These are phyloP conservation scores for Eupithecia tripunctaria DNA, from an alignment of 2,888 invertebrate genomes.

Conservation along the genomic window DNA sequence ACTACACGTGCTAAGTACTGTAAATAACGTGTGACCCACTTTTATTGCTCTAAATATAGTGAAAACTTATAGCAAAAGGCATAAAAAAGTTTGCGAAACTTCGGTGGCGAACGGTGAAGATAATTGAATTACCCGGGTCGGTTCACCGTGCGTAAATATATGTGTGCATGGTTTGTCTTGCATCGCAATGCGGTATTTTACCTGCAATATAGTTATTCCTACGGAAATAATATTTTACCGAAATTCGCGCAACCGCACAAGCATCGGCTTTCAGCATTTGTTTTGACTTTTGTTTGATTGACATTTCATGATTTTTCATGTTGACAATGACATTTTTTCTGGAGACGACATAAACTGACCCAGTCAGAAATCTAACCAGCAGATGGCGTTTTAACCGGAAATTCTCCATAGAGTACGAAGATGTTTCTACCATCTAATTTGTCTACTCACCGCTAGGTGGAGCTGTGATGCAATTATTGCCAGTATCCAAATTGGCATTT, in stretches of 20 bases:
- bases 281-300: slow-evolving; percentile 10
- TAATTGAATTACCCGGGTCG: slow-evolving; percentile 59
- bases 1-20: slow-evolving; percentile 31
- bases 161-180: slow-evolving; percentile 56
- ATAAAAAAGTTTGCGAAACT: slow-evolving; percentile 38
- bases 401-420: not conserved
- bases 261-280: slow-evolving; percentile 54
- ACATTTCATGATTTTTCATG: not conserved
- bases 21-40: slow-evolving; percentile 44
- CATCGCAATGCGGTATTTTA: slow-evolving; percentile 82
- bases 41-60: slow-evolving; percentile 48
- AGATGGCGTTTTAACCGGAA: not conserved
- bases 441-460: slow-evolving; percentile 14
- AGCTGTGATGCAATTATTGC: slow-evolving; percentile 54
- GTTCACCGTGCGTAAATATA: slow-evolving; percentile 49
- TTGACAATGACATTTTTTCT: not conserved
- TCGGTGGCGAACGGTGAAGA: slow-evolving; percentile 37
- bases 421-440: slow-evolving; percentile 4
- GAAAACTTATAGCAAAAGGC: slow-evolving; percentile 42
- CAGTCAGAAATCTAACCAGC: not conserved
- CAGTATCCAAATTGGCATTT: slow-evolving; percentile 51
- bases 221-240: slow-evolving; percentile 61
- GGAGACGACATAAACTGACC: not conserved
- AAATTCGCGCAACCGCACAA: slow-evolving; percentile 50
- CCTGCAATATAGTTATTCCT: slow-evolving; percentile 73